These are phyloP conservation scores for Xylota sylvarum DNA, from an alignment of 2,888 invertebrate genomes.

Conservation along the genomic window DNA sequence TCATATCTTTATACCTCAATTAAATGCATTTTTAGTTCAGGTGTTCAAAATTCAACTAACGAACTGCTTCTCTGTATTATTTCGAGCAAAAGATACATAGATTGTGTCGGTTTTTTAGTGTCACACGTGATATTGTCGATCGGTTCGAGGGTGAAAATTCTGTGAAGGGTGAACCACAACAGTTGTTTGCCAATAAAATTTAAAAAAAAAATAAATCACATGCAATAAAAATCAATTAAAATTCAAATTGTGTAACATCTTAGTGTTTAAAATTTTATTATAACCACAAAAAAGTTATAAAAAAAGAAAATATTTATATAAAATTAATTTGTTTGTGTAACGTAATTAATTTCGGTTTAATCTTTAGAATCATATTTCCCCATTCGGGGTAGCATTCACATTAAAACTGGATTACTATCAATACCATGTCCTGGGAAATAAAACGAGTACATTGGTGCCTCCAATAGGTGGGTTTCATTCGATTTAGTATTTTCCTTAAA, in stretches of 20 bases:
- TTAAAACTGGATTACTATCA: constrained; percentile 79
- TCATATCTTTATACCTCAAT: constrained; percentile 27
- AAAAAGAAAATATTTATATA: constrained; percentile 8
- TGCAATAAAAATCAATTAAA: constrained; percentile 4
- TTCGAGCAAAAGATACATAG: constrained; percentile 25
- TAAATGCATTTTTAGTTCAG: constrained; percentile 25
- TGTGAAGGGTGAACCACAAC: constrained; percentile 36
- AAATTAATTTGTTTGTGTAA: constrained; percentile 19
- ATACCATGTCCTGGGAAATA: constrained; percentile 78
- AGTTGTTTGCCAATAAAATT: constrained; percentile 23
- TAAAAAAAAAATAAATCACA: constrained; percentile 2
- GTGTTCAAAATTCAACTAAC: constrained; percentile 24
- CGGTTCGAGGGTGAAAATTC: constrained; percentile 3
- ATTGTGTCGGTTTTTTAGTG: constrained; percentile 46
- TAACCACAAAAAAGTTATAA: not conserved
- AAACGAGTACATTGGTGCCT: constrained; percentile 77
- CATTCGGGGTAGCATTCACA: constrained; percentile 26
- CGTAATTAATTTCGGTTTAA: constrained; percentile 17
- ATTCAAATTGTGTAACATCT: constrained; percentile 15
- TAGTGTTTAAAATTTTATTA: constrained; percentile 23
- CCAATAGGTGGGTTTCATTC: constrained; percentile 77
- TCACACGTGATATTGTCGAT: constrained; percentile 36
- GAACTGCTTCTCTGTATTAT: constrained; percentile 10
- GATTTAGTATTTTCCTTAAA: not conserved
- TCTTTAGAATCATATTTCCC: constrained; percentile 22